Base-by-base conservation (phyloP, 2,113 vertebrate genomes). In the Chaenocephalus aceratus region DNA sequence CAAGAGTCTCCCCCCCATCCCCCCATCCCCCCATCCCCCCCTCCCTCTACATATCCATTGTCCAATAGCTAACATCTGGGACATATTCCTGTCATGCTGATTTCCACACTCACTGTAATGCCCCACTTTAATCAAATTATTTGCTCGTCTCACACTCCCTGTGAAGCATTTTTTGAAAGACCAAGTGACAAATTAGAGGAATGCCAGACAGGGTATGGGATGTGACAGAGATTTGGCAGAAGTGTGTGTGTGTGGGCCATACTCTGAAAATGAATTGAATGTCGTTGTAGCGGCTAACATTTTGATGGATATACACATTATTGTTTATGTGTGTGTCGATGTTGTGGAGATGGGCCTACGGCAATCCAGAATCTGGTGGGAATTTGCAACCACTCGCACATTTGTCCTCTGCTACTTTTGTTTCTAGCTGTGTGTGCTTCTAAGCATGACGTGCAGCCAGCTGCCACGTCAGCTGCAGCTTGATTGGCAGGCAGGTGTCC, bases 31-130 rank as follows among this genome's bases (percentile, higher is more conserved):
- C n/a, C n/a, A n/a, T n/a, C n/a, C n/a, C n/a, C n/a, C 77, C 72
- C 76, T 0, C 30, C 30, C 76, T 62, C 79, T 73, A 54, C 86
- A 86, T 87, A 87, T 88, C 82, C 90, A 89, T 77, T 75, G 82
- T 83, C 67, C 72, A 84, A 88, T 77, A 79, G 10, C 44, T 36
- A 90, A 91, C 88, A 91, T 91, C 85, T 87, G 88, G 87, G 84
- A 81, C 77, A 82, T 84, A 89, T 83, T 60, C 44, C 81, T 89
- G 75, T 90, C 84, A 71, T 75, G 71, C 58, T 48, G 72, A 91
- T 92, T 92, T 79, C 79, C 78, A 78, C 67, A 70, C 73, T 86
- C 66, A 34, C 65, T 82, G 54, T 77, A 85, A 80, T 78, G 80
- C 56, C 62, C 70, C 61, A 68, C 57, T 83, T 79, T 77, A 87